phyloP scores from a whole-genome alignment of 2,797 vertebrate species.

The Helicolenus hilgendorfi region DNA sequence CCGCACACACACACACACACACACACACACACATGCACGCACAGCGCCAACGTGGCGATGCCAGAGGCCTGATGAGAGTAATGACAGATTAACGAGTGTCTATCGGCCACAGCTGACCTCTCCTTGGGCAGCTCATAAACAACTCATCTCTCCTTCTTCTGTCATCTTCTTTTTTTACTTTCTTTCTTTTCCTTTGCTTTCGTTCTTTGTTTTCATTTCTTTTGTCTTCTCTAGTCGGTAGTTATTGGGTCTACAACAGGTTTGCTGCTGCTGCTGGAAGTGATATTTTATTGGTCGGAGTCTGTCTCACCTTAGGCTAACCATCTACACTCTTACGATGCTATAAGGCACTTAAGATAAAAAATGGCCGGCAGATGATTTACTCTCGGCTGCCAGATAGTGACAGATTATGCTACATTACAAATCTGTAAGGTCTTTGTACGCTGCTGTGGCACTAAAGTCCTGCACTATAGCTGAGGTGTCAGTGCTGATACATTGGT shows the following conservation, averaged over 20 bases:
- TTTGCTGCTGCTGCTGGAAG: constrained; percentile 31
- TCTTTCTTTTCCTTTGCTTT: constrained; percentile 22
- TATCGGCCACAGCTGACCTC: constrained; percentile 82
- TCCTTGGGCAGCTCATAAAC: constrained; percentile 78
- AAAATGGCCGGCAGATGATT: constrained; percentile 20
- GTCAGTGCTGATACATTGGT: neutral
- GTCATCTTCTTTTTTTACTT: constrained; percentile 4
- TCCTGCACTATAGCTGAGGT: neutral
- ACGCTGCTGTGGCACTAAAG: neutral
- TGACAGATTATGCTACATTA: constrained; percentile 46
- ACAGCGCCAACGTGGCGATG: constrained; percentile 43
- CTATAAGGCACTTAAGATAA: constrained; percentile 21
- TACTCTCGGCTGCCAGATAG: neutral
- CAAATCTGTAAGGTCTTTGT: constrained; percentile 25
- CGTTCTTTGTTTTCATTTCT: constrained; percentile 23
- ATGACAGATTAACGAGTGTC: constrained; percentile 85
- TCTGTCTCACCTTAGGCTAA: constrained; percentile 34
- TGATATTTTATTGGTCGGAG: constrained; percentile 52
- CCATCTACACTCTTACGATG: constrained; percentile 2
- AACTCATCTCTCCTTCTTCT: constrained; percentile 51
- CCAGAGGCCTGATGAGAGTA: constrained; percentile 84
- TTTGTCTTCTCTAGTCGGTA: constrained; percentile 21
- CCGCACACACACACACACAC: constrained; percentile 28
- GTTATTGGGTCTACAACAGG: constrained; percentile 45
- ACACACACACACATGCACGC: constrained; percentile 22